Conservation (phyloP, 2,888 invertebrate species). For the Carcina quercana region DNA sequence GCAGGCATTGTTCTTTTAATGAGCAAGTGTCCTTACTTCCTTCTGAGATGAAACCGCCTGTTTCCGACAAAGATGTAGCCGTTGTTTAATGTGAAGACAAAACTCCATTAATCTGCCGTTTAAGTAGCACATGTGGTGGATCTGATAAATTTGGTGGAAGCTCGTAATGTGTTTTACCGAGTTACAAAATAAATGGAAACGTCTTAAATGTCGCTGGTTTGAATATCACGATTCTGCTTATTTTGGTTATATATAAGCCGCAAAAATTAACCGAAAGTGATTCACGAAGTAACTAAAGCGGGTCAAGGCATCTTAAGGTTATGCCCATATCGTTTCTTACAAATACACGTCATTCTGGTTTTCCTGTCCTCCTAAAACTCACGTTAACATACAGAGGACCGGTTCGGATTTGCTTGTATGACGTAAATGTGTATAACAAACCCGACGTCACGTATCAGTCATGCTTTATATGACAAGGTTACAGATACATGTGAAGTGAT, state of each 20-base stretch:
- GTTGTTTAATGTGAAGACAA: not conserved
- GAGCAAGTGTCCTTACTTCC: constrained; percentile 14
- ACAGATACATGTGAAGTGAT: constrained; percentile 22
- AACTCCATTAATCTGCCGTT: too few species aligned
- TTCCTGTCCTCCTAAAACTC: constrained; percentile 13
- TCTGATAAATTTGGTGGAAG: too few species aligned
- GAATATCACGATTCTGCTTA: too few species aligned
- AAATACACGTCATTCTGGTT: constrained; percentile 9
- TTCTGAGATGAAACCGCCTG: constrained; percentile 12
- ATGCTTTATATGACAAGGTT: constrained; percentile 24
- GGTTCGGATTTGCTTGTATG: constrained; percentile 9
- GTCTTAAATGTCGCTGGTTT: too few species aligned
- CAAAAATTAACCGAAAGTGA: constrained; percentile 1
- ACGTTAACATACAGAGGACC: constrained; percentile 11
- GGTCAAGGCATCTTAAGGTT: constrained; percentile 9
- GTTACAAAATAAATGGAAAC: too few species aligned
- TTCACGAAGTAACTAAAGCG: constrained; percentile 5
- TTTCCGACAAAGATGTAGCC: constrained; percentile 4
- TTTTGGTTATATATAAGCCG: too few species aligned
- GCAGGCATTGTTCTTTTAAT: constrained; percentile 13
- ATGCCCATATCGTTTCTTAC: constrained; percentile 1
- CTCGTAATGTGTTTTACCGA: too few species aligned
- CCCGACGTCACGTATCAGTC: constrained; percentile 21
- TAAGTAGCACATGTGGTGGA: too few species aligned
- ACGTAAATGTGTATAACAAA: constrained; percentile 25